Evolutionary conservation across 2,797 vertebrate species (phyloP).

Genomic region (Merluccius polli): DNA sequence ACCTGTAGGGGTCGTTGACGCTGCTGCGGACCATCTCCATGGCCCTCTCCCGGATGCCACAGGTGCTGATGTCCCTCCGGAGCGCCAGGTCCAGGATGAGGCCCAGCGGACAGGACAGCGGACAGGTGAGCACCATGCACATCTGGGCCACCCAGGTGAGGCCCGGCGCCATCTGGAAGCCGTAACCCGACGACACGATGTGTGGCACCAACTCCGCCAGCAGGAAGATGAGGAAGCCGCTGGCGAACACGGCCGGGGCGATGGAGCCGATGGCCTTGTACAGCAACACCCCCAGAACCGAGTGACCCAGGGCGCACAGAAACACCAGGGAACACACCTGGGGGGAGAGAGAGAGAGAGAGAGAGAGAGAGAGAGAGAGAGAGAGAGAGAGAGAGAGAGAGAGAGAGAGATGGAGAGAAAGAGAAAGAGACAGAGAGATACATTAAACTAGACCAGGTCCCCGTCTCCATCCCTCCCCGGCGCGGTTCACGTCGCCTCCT

Average conservation of each 20-base stretch:
- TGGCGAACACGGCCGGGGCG: slow-evolving; percentile 72
- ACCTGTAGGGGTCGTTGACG: slow-evolving; percentile 82
- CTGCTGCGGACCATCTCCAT: slow-evolving; percentile 81
- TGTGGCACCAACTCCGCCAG: slow-evolving; percentile 81
- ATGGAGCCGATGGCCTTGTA: slow-evolving; percentile 70
- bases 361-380: too few species aligned
- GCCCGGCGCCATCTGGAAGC: slow-evolving; percentile 78
- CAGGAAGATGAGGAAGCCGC: slow-evolving; percentile 77
- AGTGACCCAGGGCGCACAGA: slow-evolving; percentile 75
- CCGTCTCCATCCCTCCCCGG: too few species aligned
- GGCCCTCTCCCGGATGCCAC: slow-evolving; percentile 70
- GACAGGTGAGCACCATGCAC: slow-evolving; percentile 80
- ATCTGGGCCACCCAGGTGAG: slow-evolving; percentile 83
- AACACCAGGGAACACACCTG: slow-evolving; percentile 81
- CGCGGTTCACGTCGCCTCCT: too few species aligned
- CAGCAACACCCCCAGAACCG: slow-evolving; percentile 77
- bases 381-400: too few species aligned
- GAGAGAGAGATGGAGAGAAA: too few species aligned
- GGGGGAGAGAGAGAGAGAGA: slow-evolving; percentile 13
- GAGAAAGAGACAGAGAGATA: too few species aligned
- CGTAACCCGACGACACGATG: slow-evolving; percentile 80
- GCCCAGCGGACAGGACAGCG: slow-evolving; percentile 81
- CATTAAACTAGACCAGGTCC: too few species aligned
- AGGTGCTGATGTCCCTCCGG: slow-evolving; percentile 76
- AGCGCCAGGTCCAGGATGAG: slow-evolving; percentile 80